Evolutionary conservation across 2,888 invertebrate species (phyloP).

Genomic region (Pristionchus japonicus): DNA sequence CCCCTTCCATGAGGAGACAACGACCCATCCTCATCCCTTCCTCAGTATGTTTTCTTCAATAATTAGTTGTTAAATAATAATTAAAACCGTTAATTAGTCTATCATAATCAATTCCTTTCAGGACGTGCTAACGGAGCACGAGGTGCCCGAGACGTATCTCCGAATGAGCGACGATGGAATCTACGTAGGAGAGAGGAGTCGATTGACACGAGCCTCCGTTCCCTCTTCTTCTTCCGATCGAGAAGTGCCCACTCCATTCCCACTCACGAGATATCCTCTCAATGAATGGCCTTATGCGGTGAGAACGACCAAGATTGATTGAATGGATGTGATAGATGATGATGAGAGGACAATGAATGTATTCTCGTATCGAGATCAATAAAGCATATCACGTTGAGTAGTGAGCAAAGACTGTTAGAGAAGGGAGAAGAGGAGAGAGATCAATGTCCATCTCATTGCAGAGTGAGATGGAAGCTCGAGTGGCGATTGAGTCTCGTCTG

Average conservation of each 20-base stretch:
- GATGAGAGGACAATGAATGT: neutral
- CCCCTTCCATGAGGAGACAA: neutral
- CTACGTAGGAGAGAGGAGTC: neutral
- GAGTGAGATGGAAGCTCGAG: conserved; percentile 15
- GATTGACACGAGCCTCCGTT: neutral
- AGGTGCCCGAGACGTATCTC: neutral
- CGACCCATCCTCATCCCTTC: neutral
- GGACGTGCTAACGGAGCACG: conserved; percentile 14
- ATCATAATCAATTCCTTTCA: neutral
- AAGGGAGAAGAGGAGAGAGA: neutral
- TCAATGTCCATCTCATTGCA: neutral
- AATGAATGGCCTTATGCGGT: conserved; percentile 36
- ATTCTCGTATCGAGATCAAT: conserved; percentile 36
- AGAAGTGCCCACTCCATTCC: neutral
- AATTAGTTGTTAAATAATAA: neutral
- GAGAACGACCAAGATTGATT: too few relatives aligned
- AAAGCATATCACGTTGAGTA: neutral
- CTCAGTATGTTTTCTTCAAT: neutral
- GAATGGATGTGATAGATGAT: neutral
- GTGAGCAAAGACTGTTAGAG: neutral
- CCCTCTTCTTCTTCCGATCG: neutral
- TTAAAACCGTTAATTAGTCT: neutral
- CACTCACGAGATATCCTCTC: conserved; percentile 5
- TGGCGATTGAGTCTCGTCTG: conserved; percentile 12
- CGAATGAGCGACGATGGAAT: neutral